A percentile compares a stretch with the other conserved stretches of the same genome.
Evolutionary conservation across 1,140 invertebrate species (phyloP).

Genomic region (Melipona quadrifasciata): DNA sequence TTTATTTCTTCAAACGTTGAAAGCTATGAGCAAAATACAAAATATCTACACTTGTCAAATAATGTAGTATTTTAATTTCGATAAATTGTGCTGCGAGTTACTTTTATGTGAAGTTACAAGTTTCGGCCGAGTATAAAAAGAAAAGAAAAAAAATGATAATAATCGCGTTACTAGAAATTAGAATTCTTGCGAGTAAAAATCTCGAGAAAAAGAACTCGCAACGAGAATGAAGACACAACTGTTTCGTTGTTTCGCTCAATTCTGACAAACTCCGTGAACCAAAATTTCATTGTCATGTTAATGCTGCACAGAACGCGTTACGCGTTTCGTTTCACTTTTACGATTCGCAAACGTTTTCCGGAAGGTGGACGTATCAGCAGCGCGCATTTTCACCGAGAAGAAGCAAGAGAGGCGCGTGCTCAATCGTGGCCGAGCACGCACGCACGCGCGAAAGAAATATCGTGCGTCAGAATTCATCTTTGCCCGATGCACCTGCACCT

Average conservation of each 20-base stretch:
- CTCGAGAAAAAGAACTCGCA: neutral
- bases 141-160: too few relatives aligned
- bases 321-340: neutral
- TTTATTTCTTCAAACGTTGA: neutral
- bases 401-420: slow-evolving; percentile 52
- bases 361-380: slow-evolving; percentile 4
- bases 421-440: slow-evolving; percentile 51
- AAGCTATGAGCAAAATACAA: neutral
- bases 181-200: neutral
- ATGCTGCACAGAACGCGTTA: neutral
- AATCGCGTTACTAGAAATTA: too few relatives aligned
- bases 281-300: neutral
- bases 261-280: neutral
- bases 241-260: neutral
- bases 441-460: slow-evolving; percentile 59
- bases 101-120: too few relatives aligned
- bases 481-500: slow-evolving; percentile 61
- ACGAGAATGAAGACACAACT: neutral
- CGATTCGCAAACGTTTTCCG: slow-evolving; percentile 17
- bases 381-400: slow-evolving; percentile 19
- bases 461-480: slow-evolving; percentile 65
- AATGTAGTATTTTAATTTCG: neutral
- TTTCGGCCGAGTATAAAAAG: too few relatives aligned
- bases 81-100: neutral
- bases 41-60: neutral